Base-by-base conservation (phyloP, 2,113 vertebrate species). In the Arenaria interpres region DNA sequence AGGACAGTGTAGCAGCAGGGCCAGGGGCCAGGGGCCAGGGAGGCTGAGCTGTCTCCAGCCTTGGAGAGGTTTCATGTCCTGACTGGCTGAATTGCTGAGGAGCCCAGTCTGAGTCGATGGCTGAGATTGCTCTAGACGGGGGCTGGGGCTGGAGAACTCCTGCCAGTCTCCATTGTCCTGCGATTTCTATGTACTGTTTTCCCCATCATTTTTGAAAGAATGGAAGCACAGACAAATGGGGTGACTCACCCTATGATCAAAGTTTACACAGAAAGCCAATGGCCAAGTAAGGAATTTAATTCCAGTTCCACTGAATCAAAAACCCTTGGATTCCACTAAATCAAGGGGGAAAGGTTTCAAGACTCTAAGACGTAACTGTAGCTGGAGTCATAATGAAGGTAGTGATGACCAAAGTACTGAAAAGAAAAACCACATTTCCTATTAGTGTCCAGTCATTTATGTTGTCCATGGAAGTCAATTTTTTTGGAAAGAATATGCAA, bases 61-160 rank as follows among this genome's bases (percentile, higher is more conserved):
- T 6, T 41, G 8, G 8, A n/a, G 9, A 0, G 5, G 4, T 57
- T 64, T 80, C 10, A 46, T 0, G 0, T 2, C 3, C 11, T 17
- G 12, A 30, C 18, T 63, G 12, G 9, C 7, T 54, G 20, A 80
- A 48, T 15, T 10, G 6, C 33, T 53, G 5, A 53, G 27, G 8
- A 64, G 3, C 4, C 12, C 3, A 5, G 6, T 7, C 27, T 56
- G 45, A 79, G n/a, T 10, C n/a, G 10, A 14, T 1, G 2, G 14
- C 6, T 77, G 21, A 50, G 9, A 15, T 18, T 72, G 12, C 7
- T 46, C 28, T 28, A 7, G 2, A 6, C 35, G 23, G 10, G 6
- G 5, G 2, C 13, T 84, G 25, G 4, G 11, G 30, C 28, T 84
- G 5, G 27, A 69, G 22, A 82, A 10, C 1, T 75, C 37, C 51